phyloP scores from a whole-genome alignment of 2,888 invertebrate genomes.

The Melanostoma mellinum region DNA sequence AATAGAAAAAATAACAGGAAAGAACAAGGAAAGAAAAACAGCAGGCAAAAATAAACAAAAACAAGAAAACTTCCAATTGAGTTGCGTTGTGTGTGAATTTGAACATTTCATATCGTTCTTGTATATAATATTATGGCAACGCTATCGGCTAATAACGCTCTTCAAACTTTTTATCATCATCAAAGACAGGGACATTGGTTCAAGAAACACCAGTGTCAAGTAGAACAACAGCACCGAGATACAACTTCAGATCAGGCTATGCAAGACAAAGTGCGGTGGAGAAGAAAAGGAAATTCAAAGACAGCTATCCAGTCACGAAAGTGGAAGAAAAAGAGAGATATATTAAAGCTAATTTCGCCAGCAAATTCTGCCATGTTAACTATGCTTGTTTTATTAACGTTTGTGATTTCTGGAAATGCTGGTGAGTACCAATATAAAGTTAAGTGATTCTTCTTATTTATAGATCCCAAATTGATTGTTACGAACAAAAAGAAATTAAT shows the following conservation, averaged over 20 bases:
- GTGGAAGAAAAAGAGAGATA: slow-evolving; percentile 36
- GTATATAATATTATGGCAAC: slow-evolving; percentile 47
- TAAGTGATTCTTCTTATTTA: neutral
- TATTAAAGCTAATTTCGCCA: slow-evolving; percentile 26
- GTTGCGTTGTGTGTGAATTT: slow-evolving; percentile 11
- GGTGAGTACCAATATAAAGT: slow-evolving; percentile 76
- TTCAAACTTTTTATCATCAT: slow-evolving; percentile 39
- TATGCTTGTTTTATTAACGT: slow-evolving; percentile 78
- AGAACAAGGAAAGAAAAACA: slow-evolving; percentile 17
- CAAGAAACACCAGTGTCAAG: slow-evolving; percentile 17
- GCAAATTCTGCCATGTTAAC: slow-evolving; percentile 76
- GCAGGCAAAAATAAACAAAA: slow-evolving; percentile 15
- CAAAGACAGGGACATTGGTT: slow-evolving; percentile 15
- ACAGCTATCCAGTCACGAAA: slow-evolving; percentile 23
- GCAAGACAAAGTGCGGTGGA: slow-evolving; percentile 34
- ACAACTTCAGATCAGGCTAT: slow-evolving; percentile 17
- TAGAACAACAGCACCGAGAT: slow-evolving; percentile 17
- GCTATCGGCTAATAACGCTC: slow-evolving; percentile 42
- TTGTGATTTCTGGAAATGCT: slow-evolving; percentile 79
- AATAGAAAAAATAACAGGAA: slow-evolving; percentile 21
- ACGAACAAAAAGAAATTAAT: too few species aligned
- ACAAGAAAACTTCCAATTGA: slow-evolving; percentile 9
- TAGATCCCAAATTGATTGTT: too few species aligned
- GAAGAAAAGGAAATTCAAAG: slow-evolving; percentile 12
- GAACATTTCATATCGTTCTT: slow-evolving; percentile 7